Percentiles rank a stretch among this genome's conserved stretches.
phyloP scores from a whole-genome alignment of 1,140 invertebrate genomes.

The Eupristina koningsbergeri region DNA sequence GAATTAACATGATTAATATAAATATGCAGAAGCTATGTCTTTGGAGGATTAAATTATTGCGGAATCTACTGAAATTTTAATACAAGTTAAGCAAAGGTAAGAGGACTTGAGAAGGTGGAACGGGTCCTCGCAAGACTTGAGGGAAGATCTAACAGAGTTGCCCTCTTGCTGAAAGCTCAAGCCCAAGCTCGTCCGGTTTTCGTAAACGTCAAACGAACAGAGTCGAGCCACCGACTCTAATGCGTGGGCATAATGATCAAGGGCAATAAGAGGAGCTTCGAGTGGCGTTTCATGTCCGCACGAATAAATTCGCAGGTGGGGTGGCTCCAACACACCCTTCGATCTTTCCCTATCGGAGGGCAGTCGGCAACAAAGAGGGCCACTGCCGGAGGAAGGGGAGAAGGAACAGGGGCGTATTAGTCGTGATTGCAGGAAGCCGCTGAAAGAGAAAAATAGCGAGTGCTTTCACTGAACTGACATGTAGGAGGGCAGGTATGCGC shows the following conservation, averaged over 20 bases:
- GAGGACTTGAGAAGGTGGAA: not conserved
- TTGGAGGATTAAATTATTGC: too few species aligned
- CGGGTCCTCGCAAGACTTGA: too few species aligned
- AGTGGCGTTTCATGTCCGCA: conserved; percentile 66
- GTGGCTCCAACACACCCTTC: conserved; percentile 12
- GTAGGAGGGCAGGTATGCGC: not conserved
- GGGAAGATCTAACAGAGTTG: too few species aligned
- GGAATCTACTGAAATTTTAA: not conserved
- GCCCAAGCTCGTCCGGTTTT: not conserved
- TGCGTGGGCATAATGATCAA: not conserved
- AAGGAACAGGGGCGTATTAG: not conserved
- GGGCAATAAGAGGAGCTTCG: conserved; percentile 23
- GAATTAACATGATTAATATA: too few species aligned
- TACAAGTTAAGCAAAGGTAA: not conserved
- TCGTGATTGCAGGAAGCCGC: not conserved
- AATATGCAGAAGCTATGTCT: too few species aligned
- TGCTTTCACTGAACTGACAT: not conserved
- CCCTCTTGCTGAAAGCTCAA: not conserved
- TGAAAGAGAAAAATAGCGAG: conserved; percentile 33
- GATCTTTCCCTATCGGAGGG: conserved; percentile 1
- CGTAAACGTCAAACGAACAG: conserved; percentile 6
- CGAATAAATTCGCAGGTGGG: conserved; percentile 62
- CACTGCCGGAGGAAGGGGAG: not conserved
- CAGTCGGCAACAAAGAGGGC: conserved; percentile 23
- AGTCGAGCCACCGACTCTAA: not conserved